A percentile compares a stretch with the other conserved stretches of the same genome.
These are phyloP conservation scores for Connochaetes taurinus DNA, from an alignment of 2,113 vertebrate species.

Conservation along the genomic window DNA sequence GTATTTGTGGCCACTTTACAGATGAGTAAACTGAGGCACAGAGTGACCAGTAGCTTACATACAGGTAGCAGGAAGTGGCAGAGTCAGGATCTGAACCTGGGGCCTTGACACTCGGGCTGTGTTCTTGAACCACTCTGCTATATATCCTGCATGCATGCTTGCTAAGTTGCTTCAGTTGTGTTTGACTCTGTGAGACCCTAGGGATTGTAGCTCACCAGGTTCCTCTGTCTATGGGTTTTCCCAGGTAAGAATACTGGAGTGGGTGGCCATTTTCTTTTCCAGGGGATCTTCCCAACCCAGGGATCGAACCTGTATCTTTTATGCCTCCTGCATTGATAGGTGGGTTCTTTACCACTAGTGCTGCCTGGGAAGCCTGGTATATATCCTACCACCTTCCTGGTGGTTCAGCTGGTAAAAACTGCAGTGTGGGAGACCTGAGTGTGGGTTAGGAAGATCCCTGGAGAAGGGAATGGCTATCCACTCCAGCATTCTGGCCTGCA, in stretches of 20 bases:
- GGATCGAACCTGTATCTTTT: background rate
- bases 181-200: background rate
- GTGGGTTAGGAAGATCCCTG: background rate
- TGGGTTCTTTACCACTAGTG: background rate
- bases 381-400: background rate
- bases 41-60: background rate
- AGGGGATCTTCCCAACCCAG: background rate
- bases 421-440: background rate
- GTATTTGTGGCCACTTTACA: background rate
- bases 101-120: background rate
- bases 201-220: background rate
- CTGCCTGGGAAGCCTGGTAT: background rate
- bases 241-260: background rate
- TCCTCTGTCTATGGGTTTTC: background rate
- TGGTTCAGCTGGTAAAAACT: background rate
- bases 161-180: background rate
- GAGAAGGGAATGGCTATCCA: background rate
- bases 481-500: background rate
- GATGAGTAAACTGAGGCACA: background rate
- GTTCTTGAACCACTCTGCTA: background rate
- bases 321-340: background rate
- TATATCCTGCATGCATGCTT: background rate
- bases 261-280: background rate
- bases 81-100: background rate
- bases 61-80: background rate